Conservation (phyloP, 2,797 vertebrate species). For the Melanotaenia trifasciata region DNA sequence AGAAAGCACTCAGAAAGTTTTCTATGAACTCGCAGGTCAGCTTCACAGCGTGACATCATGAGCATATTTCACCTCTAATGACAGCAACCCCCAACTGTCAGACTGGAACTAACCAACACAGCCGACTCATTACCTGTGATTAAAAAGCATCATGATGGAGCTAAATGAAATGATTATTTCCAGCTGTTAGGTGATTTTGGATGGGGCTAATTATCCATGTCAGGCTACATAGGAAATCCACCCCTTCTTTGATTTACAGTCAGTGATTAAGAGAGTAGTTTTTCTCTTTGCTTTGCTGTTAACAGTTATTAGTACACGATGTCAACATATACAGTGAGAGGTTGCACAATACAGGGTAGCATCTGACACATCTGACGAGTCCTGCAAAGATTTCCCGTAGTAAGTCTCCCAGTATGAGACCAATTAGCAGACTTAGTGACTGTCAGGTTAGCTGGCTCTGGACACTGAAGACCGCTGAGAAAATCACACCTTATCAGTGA, state of each 20-base stretch:
- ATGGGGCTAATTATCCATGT: conserved; percentile 67
- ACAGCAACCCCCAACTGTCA: conserved; percentile 56
- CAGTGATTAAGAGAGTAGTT: conserved; percentile 25
- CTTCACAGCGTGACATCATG: conserved; percentile 17
- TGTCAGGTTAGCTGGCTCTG: conserved; percentile 64
- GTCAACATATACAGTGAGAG: conserved; percentile 6
- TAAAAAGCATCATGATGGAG: conserved; percentile 62
- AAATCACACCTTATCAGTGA: conserved; percentile 74
- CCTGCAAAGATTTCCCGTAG: conserved; percentile 31
- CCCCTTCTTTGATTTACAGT: conserved; percentile 19
- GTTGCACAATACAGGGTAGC: conserved; percentile 12
- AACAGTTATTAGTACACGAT: conserved; percentile 14
- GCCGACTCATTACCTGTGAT: conserved; percentile 62
- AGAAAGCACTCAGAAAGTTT: conserved; percentile 38
- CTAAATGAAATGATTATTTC: conserved; percentile 64
- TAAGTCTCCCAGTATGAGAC: conserved; percentile 65
- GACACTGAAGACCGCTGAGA: conserved; percentile 64
- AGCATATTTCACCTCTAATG: conserved; percentile 65
- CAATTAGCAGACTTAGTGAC: conserved; percentile 76
- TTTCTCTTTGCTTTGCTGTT: conserved; percentile 11
- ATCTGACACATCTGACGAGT: conserved; percentile 52
- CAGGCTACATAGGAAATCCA: conserved; percentile 40
- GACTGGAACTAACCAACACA: conserved; percentile 54
- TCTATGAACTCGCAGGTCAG: conserved; percentile 49
- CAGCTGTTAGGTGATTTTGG: conserved; percentile 61